Evolutionary conservation across 2,113 vertebrate genomes (phyloP).

Genomic region (Salvator merianae): DNA sequence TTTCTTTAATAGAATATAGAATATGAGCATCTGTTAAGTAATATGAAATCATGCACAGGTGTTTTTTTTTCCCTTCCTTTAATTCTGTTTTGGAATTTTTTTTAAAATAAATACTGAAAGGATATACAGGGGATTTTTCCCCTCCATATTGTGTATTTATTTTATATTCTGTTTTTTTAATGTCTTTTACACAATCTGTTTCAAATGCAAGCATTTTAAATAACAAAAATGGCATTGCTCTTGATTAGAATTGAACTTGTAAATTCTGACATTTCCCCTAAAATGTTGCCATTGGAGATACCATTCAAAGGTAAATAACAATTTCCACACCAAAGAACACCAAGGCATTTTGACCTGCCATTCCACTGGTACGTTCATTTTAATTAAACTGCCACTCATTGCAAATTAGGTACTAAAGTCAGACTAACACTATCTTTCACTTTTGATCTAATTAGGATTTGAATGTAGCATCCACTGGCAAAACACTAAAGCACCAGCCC

Average conservation of each 20-base stretch:
- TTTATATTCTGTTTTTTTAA: neutral
- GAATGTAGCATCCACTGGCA: slow-evolving; percentile 38
- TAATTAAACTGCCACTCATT: slow-evolving; percentile 16
- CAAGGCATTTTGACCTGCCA: neutral
- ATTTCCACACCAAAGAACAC: neutral
- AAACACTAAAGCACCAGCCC: slow-evolving; percentile 44
- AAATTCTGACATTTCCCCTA: slow-evolving; percentile 1
- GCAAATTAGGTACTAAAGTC: slow-evolving; percentile 28
- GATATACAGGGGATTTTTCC: neutral
- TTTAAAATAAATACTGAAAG: neutral
- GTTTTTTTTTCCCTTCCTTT: no score
- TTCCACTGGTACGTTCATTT: neutral
- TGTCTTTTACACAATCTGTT: neutral
- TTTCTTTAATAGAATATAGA: neutral
- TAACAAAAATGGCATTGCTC: neutral
- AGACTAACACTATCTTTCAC: slow-evolving; percentile 36
- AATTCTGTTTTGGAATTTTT: neutral
- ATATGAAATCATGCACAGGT: neutral
- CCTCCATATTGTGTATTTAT: neutral
- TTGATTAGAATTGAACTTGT: neutral
- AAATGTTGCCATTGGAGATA: slow-evolving; percentile 5
- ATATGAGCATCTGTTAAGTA: neutral
- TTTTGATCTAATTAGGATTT: slow-evolving; percentile 56
- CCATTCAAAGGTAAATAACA: neutral
- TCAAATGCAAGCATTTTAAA: neutral